Evolutionary conservation across 1,140 invertebrate species (phyloP).

Genomic region (Harpegnathos saltator): DNA sequence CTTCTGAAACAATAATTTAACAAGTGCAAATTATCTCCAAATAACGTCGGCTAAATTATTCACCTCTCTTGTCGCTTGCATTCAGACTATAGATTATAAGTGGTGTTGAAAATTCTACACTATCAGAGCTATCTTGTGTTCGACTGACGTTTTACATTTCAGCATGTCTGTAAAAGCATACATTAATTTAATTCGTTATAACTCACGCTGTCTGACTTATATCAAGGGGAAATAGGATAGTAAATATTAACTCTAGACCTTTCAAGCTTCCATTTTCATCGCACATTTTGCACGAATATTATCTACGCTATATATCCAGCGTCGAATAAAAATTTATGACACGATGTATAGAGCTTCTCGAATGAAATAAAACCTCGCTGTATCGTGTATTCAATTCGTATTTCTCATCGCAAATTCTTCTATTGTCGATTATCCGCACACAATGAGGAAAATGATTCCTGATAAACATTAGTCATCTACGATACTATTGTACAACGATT

Average conservation of each 20-base stretch:
- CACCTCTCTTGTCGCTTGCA: not conserved
- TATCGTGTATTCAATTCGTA: not conserved
- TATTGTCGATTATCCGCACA: not conserved
- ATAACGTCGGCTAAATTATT: slow-evolving; percentile 19
- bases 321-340: not conserved
- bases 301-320: not conserved
- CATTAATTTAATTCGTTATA: not conserved
- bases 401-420: not conserved
- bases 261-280: not conserved
- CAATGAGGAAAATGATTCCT: no score
- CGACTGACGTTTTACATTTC: slow-evolving; percentile 14
- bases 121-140: not conserved
- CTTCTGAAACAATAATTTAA: not conserved
- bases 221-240: not conserved
- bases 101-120: not conserved
- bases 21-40: not conserved
- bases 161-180: not conserved
- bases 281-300: slow-evolving; percentile 30
- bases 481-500: not conserved
- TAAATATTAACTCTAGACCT: not conserved
- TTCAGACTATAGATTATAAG: not conserved
- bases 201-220: not conserved
- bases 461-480: not conserved
- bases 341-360: not conserved
- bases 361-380: not conserved